Evolutionary conservation across 2,113 vertebrate species (phyloP).

Genomic region (Serinus canaria): DNA sequence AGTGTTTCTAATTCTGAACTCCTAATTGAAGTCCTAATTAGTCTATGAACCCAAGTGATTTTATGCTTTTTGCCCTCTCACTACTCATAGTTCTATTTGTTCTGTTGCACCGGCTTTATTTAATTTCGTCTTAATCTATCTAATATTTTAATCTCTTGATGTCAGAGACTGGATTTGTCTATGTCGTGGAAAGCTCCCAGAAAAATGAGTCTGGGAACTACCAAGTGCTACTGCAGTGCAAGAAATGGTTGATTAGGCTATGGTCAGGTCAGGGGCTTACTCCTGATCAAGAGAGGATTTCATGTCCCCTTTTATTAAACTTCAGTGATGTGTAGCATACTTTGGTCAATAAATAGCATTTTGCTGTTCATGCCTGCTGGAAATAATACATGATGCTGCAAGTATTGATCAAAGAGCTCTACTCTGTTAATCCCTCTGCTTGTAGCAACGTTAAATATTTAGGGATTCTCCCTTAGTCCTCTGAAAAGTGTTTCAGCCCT

Average conservation of each 20-base stretch:
- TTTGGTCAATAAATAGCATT: conserved; percentile 45
- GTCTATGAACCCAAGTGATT: not conserved
- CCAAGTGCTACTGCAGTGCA: not conserved
- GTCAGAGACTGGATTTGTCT: conserved; percentile 21
- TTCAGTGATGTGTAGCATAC: conserved; percentile 21
- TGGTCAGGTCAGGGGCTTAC: not conserved
- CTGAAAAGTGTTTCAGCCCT: not conserved
- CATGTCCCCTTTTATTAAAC: conserved; percentile 5
- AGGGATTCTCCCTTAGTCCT: conserved; percentile 1
- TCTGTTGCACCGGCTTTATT: not conserved
- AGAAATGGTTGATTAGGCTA: conserved; percentile 15
- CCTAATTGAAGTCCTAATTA: not conserved
- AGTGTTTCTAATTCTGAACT: not conserved
- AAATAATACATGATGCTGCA: conserved; percentile 33
- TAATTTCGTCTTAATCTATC: not conserved
- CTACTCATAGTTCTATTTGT: not conserved
- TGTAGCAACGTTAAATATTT: conserved; percentile 45
- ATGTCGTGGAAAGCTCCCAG: not conserved
- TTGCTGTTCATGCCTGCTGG: not conserved
- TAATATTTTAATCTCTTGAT: conserved; percentile 28
- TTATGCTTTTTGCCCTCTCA: not conserved
- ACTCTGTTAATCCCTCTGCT: conserved; percentile 34
- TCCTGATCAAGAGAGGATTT: conserved; percentile 20
- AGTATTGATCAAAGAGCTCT: conserved; percentile 39
- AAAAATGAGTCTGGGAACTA: not conserved